Evolutionary conservation across 2,113 vertebrate genomes (phyloP), one percentile per base, ranked within the genome.

Genomic region (Trichomycterus rosablanca): DNA sequence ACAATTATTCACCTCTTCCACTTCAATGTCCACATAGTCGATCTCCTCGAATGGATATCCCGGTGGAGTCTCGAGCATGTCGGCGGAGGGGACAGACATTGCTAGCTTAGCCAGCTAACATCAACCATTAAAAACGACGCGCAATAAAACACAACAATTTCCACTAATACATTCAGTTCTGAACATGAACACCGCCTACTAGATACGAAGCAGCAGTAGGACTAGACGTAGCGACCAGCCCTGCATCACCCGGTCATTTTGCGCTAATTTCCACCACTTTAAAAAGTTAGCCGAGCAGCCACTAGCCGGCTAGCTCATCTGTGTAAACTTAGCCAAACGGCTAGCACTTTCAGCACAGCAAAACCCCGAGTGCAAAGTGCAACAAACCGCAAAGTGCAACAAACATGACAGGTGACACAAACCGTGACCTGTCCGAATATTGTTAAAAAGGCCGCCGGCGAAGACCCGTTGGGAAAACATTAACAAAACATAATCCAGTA

Each of bases 1-100:
- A 18, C 43, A 5, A 10, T 6, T 40, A 60, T 70, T 82, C 76
- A 97, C 95, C 94, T 97, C 95, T 81, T 98, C 94, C 62, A 97
- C 94, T 39, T 93, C 91, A 72, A 98, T 98, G 72, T 94, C 93
- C 71, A 86, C 89, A 84, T 95, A 97, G 68, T 93, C 93, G 45
- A 98, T 98, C 75, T 97, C 94, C 81, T 96, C 94, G 75, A 97
- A 98, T 60, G 95, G 93, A 80, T 97, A 94, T 67, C 93, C 92
- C 60, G 92, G 90, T 43, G 93, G 79, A 53, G 88, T 93, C 84
- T 97, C 95, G 69, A 94, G 88, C 92, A 95, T 94, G 43, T 97
- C 95, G 80, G 86, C 79, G 53, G 90, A 72, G 40, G 89, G 87
- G 68, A 88, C 81, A 71, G 91, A 91, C 91, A 88, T 97, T 80